phyloP scores from a whole-genome alignment of 2,888 invertebrate species.

The Elysia crispata region DNA sequence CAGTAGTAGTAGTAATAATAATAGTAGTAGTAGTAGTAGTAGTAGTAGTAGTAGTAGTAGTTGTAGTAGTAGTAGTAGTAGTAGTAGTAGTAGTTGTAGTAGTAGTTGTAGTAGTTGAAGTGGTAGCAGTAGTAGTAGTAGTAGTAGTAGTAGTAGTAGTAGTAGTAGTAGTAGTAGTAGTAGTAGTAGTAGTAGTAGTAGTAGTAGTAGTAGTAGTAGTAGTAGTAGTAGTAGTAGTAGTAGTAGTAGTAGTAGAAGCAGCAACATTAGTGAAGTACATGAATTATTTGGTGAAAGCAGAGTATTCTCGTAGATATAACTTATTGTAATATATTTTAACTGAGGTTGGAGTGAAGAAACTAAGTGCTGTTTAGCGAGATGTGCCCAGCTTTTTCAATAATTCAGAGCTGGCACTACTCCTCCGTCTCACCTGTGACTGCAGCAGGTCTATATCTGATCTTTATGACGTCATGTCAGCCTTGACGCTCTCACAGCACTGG shows the following conservation, averaged over 20 bases:
- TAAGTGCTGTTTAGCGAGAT: too few relatives aligned
- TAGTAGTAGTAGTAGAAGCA: too few relatives aligned
- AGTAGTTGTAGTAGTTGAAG: conserved; percentile 21
- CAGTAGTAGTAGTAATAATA: conserved; percentile 3
- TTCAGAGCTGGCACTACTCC: conserved; percentile 5
- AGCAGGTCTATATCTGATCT: conserved; percentile 55
- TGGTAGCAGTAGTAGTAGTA: conserved; percentile 15
- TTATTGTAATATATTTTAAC: too few relatives aligned
- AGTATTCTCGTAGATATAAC: too few relatives aligned
- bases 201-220: background rate
- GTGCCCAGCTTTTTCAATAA: too few relatives aligned
- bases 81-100: conserved; percentile 18
- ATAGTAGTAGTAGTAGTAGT: conserved; percentile 18
- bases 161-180: conserved; percentile 23
- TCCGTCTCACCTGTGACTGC: conserved; percentile 47
- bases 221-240: background rate
- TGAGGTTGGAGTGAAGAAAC: too few relatives aligned
- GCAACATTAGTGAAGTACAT: too few relatives aligned
- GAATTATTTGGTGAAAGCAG: too few relatives aligned
- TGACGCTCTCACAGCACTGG: conserved; percentile 35
- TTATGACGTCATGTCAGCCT: conserved; percentile 53
- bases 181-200: conserved; percentile 24
- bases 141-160: conserved; percentile 26
- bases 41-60: conserved; percentile 23
- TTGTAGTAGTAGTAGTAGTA: conserved; percentile 23